Base-by-base conservation (phyloP, 2,888 invertebrate species). In the Ectemnius lituratus region DNA sequence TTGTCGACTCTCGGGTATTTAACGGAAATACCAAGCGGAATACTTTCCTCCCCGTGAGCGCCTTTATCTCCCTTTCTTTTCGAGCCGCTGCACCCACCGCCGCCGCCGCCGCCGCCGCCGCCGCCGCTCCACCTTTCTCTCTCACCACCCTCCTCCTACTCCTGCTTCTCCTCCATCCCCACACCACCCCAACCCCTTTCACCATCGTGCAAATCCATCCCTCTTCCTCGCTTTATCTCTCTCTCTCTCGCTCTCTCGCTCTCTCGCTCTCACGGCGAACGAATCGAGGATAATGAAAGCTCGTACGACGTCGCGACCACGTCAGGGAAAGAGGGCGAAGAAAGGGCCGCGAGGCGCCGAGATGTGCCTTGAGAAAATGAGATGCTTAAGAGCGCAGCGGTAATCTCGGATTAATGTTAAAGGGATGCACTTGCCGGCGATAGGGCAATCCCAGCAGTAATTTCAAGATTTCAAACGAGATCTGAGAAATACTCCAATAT, bases 1-100 rank as follows among this genome's bases (percentile, higher is more conserved):
- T 86, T 86, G 86, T 87, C 84, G 86, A 85, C 85, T 87, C 81
- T 82, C 76, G 85, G 85, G 84, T 85, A 87, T 87, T 87, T 86
- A 85, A 86, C 86, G 86, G 85, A 87, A 87, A 86, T 86, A 83
- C 86, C 83, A 79, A 80, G 83, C 80, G 84, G 83, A 84, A 83
- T 85, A 80, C 79, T 82, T 83, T 80, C 81, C 76, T 73, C 72
- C 78, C 80, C 82, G 76, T 67, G 67, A 37, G 37, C 74, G 71
- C 78, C 79, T 79, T 79, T 79, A 73, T 78, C 62, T 75, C 70
- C 67, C 64, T 75, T 74, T 73, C 62, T 73, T 77, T 70, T 78
- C 73, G 37, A 37, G 37, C 74, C 78, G 46, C 45, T 63, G 56
- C 59, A 67, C 70, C 23, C 69, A 69, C 77, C 73, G 69, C 72